A percentile compares a stretch with the other conserved stretches of the same genome.
These are phyloP conservation scores for Seladonia tumulorum DNA, from an alignment of 2,888 invertebrate genomes.

Conservation along the genomic window DNA sequence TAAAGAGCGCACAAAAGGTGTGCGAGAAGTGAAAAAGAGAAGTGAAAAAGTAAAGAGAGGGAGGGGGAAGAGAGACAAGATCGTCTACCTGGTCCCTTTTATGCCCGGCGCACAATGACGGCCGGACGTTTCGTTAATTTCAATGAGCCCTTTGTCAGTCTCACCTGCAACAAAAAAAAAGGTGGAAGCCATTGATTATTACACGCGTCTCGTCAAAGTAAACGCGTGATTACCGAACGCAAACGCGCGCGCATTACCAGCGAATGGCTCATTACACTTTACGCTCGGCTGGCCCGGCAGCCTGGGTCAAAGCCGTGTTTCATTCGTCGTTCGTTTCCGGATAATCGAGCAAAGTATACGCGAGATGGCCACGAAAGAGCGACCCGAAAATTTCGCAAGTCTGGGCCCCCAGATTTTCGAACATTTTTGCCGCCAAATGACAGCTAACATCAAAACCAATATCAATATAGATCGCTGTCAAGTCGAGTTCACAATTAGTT, in stretches of 20 bases:
- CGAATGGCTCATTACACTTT: slow-evolving; percentile 80
- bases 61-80: slow-evolving; percentile 33
- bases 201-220: slow-evolving; percentile 65
- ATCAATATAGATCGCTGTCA: no score
- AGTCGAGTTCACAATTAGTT: no score
- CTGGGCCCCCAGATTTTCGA: neutral
- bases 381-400: slow-evolving; percentile 2
- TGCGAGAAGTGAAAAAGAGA: slow-evolving; percentile 22
- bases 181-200: slow-evolving; percentile 70
- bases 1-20: slow-evolving; percentile 32
- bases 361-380: neutral
- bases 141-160: slow-evolving; percentile 68
- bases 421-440: no score
- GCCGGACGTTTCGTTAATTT: slow-evolving; percentile 65
- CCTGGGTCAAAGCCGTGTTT: slow-evolving; percentile 81
- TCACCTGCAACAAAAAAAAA: slow-evolving; percentile 71
- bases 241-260: slow-evolving; percentile 45
- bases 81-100: slow-evolving; percentile 56
- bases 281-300: slow-evolving; percentile 77
- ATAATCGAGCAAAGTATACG: slow-evolving; percentile 63
- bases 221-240: slow-evolving; percentile 55
- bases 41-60: neutral
- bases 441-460: no score
- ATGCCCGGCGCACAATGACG: slow-evolving; percentile 35
- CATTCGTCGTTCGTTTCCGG: slow-evolving; percentile 78